phyloP scores from a whole-genome alignment of 2,113 vertebrate genomes.

The Falcunculus frontatus region DNA sequence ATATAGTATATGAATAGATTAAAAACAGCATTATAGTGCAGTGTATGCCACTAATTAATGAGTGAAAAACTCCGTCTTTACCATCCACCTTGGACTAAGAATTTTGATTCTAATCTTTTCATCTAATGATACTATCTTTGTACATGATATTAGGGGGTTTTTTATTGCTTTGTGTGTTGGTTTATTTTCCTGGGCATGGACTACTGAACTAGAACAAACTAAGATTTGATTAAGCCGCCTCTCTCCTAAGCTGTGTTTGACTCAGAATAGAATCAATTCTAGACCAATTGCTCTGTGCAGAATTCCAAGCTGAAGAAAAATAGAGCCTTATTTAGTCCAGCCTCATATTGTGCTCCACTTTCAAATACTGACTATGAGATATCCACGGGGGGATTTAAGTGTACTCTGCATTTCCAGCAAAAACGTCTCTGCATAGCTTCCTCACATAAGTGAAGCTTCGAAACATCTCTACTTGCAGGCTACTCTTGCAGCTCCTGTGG shows the following conservation, averaged over 20 bases:
- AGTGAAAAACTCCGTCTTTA: background rate
- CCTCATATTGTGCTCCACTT: background rate
- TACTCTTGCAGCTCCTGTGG: background rate
- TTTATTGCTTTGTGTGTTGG: background rate
- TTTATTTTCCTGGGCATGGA: background rate
- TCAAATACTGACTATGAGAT: background rate
- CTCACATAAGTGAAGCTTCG: background rate
- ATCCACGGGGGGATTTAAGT: background rate
- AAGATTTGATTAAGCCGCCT: background rate
- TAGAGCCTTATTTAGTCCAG: background rate
- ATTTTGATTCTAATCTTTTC: background rate
- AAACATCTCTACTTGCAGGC: background rate
- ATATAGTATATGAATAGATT: background rate
- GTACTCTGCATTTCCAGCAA: background rate
- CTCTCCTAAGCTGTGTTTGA: background rate
- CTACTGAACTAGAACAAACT: constrained; percentile 1
- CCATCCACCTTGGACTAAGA: background rate
- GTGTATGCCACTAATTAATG: background rate
- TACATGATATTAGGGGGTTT: rapidly evolving
- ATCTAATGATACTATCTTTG: background rate
- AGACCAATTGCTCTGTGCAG: background rate
- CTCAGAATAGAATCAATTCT: background rate
- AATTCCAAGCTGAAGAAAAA: background rate
- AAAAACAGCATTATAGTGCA: background rate
- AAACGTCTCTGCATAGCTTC: background rate